Percentiles rank a stretch among this genome's conserved stretches.
These are phyloP conservation scores for Lepus townsendii DNA, from an alignment of 2,797 vertebrate species.

Conservation along the genomic window DNA sequence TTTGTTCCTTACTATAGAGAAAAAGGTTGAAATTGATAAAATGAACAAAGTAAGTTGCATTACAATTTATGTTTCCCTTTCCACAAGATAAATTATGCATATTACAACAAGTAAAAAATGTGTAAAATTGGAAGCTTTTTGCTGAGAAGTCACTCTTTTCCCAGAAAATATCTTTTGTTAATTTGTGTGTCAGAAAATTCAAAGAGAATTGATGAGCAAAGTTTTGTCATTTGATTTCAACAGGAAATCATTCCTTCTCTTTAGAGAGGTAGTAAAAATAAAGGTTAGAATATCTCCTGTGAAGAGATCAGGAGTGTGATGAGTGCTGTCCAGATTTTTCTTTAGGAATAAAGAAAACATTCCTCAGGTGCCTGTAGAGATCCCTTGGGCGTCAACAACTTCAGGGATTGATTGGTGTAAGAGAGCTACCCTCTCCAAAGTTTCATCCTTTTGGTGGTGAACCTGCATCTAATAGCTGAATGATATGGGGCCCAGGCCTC, in stretches of 20 bases:
- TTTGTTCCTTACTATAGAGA: slow-evolving; percentile 35
- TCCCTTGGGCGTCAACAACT: neutral
- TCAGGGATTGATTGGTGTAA: neutral
- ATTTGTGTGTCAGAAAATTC: slow-evolving; percentile 47
- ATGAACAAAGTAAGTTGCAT: slow-evolving; percentile 27
- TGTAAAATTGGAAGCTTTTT: neutral
- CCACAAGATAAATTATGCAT: slow-evolving; percentile 4
- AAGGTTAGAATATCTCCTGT: neutral
- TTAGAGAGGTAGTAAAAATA: neutral
- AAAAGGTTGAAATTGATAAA: slow-evolving; percentile 22
- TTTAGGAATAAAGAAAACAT: slow-evolving; percentile 30
- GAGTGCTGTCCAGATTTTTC: slow-evolving; percentile 28
- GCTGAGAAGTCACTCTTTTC: slow-evolving; percentile 8
- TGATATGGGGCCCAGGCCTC: neutral
- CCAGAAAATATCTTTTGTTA: neutral
- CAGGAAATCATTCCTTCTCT: neutral
- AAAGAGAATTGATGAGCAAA: neutral
- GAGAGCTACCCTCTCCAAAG: slow-evolving; percentile 21
- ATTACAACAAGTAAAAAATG: slow-evolving; percentile 11
- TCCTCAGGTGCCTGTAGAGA: neutral
- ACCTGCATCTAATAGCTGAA: neutral
- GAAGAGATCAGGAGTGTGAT: neutral
- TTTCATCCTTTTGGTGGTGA: neutral
- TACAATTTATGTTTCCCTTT: neutral
- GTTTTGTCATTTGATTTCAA: slow-evolving; percentile 9